A percentile compares a stretch with the other conserved stretches of the same genome.
Evolutionary conservation across 2,888 invertebrate genomes (phyloP).

Genomic region (Steinernema scapterisci): DNA sequence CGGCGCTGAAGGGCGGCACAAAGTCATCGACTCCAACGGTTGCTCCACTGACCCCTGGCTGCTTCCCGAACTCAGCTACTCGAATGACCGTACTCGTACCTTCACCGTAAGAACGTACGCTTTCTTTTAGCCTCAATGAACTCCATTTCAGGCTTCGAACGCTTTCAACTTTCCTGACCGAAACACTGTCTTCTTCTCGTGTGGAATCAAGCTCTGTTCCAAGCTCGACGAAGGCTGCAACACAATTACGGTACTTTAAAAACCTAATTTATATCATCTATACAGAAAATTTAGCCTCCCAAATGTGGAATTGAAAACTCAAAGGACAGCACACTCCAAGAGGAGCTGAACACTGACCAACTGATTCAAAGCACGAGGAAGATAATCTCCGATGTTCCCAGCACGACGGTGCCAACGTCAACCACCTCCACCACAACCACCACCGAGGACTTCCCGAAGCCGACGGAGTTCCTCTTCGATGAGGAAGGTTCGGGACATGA

Average conservation of each 20-base stretch:
- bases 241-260: slow-evolving; percentile 45
- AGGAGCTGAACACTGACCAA: slow-evolving; percentile 41
- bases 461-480: slow-evolving; percentile 13
- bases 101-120: slow-evolving; percentile 46
- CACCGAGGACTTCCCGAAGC: slow-evolving; percentile 4
- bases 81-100: slow-evolving; percentile 56
- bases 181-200: slow-evolving; percentile 58
- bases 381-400: neutral
- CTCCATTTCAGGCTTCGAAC: slow-evolving; percentile 49
- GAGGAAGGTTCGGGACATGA: slow-evolving; percentile 45
- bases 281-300: neutral
- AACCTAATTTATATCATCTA: neutral
- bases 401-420: neutral
- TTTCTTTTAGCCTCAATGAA: neutral
- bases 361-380: slow-evolving; percentile 34
- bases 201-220: slow-evolving; percentile 63
- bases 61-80: slow-evolving; percentile 62
- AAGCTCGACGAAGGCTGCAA: slow-evolving; percentile 52
- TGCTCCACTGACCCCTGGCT: slow-evolving; percentile 58
- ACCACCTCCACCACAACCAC: slow-evolving; percentile 27
- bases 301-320: slow-evolving; percentile 24
- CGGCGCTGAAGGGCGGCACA: slow-evolving; percentile 52
- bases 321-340: neutral
- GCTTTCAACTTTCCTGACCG: slow-evolving; percentile 67
- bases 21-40: slow-evolving; percentile 61